A percentile compares a stretch with the other conserved stretches of the same genome.
These are phyloP conservation scores for Macrophya annulata DNA, from an alignment of 2,888 invertebrate species.

Conservation along the genomic window DNA sequence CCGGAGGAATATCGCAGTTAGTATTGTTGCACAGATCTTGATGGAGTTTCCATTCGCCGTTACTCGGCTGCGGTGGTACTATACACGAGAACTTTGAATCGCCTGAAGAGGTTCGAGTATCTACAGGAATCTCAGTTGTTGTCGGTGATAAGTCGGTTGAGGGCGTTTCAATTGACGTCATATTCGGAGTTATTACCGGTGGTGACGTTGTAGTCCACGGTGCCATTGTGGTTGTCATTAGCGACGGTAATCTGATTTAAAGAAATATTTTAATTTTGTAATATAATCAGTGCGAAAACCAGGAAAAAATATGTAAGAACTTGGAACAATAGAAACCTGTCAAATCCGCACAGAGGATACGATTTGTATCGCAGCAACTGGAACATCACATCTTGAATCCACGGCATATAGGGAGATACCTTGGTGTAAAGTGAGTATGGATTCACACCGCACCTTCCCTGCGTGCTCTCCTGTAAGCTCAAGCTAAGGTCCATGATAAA, in stretches of 20 bases:
- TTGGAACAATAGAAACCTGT: not conserved
- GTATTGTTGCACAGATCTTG: constrained; percentile 65
- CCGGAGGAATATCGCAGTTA: constrained; percentile 66
- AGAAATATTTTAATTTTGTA: not conserved
- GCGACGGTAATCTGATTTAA: not conserved
- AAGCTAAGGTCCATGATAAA: not conserved
- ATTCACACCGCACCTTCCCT: not conserved
- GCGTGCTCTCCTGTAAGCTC: not conserved
- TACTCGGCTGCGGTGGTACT: constrained; percentile 69
- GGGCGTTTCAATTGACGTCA: constrained; percentile 68
- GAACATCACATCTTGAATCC: constrained; percentile 40
- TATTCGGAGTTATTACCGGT: constrained; percentile 62
- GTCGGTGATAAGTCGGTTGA: constrained; percentile 62
- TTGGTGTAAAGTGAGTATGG: constrained; percentile 34
- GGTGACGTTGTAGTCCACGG: constrained; percentile 60
- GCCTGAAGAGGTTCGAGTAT: not conserved
- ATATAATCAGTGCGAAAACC: not conserved
- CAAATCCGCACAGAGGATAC: constrained; percentile 11
- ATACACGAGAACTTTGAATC: constrained; percentile 61
- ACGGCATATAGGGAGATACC: constrained; percentile 22
- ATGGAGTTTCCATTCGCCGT: constrained; percentile 71
- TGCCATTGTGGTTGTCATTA: not conserved
- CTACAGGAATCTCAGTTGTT: not conserved
- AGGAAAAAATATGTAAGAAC: not conserved
- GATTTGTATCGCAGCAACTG: constrained; percentile 35